A percentile compares a stretch with the other conserved stretches of the same genome.
These are phyloP conservation scores for Ovibos moschatus DNA, from an alignment of 2,113 vertebrate genomes.

Conservation along the genomic window DNA sequence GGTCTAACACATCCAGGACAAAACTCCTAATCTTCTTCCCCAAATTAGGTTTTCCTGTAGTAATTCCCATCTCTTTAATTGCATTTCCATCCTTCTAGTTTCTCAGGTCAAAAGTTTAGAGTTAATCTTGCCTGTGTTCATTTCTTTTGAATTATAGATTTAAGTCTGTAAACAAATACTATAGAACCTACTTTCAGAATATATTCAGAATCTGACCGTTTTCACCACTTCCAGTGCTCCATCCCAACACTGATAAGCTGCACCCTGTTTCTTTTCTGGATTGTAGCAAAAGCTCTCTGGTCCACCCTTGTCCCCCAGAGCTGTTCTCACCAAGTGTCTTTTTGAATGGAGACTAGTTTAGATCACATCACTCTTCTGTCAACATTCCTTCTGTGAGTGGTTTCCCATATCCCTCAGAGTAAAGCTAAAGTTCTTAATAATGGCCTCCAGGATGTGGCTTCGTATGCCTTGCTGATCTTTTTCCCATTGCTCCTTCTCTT, in stretches of 20 bases:
- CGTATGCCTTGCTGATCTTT: no score
- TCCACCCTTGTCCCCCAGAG: background rate
- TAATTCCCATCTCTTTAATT: background rate
- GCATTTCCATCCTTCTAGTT: background rate
- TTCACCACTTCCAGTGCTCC: background rate
- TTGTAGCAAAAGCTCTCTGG: background rate
- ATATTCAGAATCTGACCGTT: background rate
- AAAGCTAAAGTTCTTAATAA: background rate
- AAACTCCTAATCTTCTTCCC: background rate
- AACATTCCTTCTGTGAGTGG: fast-evolving
- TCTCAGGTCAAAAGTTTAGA: background rate
- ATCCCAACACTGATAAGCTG: background rate
- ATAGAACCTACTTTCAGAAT: background rate
- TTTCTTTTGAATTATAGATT: background rate
- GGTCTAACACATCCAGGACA: background rate
- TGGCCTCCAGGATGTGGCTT: background rate
- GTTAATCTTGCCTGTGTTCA: background rate
- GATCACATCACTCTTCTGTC: background rate
- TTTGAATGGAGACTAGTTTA: background rate
- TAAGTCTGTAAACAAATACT: background rate
- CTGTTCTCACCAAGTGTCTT: background rate
- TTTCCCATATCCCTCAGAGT: background rate
- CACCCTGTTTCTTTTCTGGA: background rate
- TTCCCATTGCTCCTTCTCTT: background rate
- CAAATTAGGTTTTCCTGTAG: background rate